These are phyloP conservation scores for Nomada goodeniana DNA, from an alignment of 2,888 invertebrate genomes.

Conservation along the genomic window DNA sequence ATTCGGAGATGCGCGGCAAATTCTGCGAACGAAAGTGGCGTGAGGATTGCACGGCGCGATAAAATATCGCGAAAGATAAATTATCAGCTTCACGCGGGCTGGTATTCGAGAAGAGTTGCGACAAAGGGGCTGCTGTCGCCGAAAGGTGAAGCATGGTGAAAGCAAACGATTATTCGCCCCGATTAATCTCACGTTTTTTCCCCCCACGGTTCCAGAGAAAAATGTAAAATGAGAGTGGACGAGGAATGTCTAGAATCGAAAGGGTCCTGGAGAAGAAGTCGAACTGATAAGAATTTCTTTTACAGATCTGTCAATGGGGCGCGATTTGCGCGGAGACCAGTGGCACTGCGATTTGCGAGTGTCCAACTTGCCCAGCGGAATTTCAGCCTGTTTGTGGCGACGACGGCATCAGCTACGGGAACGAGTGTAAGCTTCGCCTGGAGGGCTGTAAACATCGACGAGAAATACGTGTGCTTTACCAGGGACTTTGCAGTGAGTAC, in stretches of 20 bases:
- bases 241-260: background rate
- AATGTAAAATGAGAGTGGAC: background rate
- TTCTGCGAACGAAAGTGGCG: constrained; percentile 54
- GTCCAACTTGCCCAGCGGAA: constrained; percentile 93
- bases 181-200: constrained; percentile 52
- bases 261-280: background rate
- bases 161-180: constrained; percentile 39
- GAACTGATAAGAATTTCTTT: constrained; percentile 52
- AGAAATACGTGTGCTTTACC: constrained; percentile 91
- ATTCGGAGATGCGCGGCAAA: constrained; percentile 50
- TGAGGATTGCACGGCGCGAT: constrained; percentile 46
- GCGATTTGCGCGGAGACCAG: constrained; percentile 90
- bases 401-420: constrained; percentile 93
- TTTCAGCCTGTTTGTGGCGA: constrained; percentile 94
- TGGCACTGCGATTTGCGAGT: constrained; percentile 91
- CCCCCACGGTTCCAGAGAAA: background rate
- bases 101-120: constrained; percentile 33
- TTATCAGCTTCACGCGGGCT: constrained; percentile 54
- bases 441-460: constrained; percentile 92
- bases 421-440: constrained; percentile 92
- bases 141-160: constrained; percentile 15
- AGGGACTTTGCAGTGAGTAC: constrained; percentile 94
- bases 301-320: constrained; percentile 91
- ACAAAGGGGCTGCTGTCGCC: constrained; percentile 44
- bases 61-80: constrained; percentile 63